Evolutionary conservation across 2,797 vertebrate genomes (phyloP), one percentile per base, ranked within the genome.

Genomic region (Hafferia zeledoni): DNA sequence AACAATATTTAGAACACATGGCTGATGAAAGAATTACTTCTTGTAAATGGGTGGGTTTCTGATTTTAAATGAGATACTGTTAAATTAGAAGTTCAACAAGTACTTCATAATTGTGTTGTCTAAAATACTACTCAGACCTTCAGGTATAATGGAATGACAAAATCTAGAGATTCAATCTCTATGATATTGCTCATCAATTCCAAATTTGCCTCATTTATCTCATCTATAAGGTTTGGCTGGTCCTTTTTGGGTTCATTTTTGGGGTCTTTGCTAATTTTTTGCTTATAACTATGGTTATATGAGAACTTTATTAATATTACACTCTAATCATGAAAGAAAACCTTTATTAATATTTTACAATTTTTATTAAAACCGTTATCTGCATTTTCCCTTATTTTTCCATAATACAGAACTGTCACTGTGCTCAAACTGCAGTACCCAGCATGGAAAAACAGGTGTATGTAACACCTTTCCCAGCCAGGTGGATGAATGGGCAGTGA

Each of bases 331-430:
- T 61, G 7, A 75, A 74, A 84, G 8, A 80, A 72, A 49, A 75
- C 5, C 19, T 75, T 39, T 33, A 59, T 35, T 23, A 67, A 33
- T 53, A 71, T 60, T 74, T 74, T 59, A 59, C 5, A 20, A 12
- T 78, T 82, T 89, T 68, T 5, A 63, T 78, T 63, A 28, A 74
- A 83, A 87, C 50, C 4, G 43, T 77, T 46, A n/a, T 35, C 14
- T 76, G 25, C 25, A 76, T 50, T 74, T 92, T 33, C 3, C 57
- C 13, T 70, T 78, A 22, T 46, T 91, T 91, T 84, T 89, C 31
- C 19, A 35, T 16, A 47, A 60, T 49, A 30, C 24, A 87, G 37
- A 52, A 60, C 23, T 71, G 31, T 30, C 37, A 44, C 37, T 64
- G 16, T 49, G 47, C 37, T 89, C 87, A 75, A 68, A 71, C 61